phyloP scores from a whole-genome alignment of 2,888 invertebrate species.

The Leucania comma region DNA sequence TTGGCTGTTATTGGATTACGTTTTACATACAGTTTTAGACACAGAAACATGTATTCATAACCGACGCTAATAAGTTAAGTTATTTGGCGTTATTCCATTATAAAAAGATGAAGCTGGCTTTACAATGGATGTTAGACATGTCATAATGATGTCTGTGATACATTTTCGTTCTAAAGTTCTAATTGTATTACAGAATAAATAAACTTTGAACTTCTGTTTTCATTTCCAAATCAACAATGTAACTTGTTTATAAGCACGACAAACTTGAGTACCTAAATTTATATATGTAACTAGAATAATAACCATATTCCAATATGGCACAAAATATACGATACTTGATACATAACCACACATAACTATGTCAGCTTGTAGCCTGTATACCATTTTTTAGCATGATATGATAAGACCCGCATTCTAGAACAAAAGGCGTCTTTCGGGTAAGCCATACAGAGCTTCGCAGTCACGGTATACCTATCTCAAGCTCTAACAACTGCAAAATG shows the following conservation, averaged over 20 bases:
- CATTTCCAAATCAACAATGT: conserved; percentile 21
- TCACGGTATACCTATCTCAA: not conserved
- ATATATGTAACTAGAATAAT: conserved; percentile 3
- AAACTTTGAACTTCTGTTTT: conserved; percentile 7
- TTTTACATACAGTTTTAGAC: conserved; percentile 20
- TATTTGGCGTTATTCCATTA: not conserved
- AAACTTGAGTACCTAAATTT: conserved; percentile 9
- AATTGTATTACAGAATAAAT: conserved; percentile 17
- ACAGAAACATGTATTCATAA: not conserved
- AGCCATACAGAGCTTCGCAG: not conserved
- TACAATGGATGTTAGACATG: not conserved
- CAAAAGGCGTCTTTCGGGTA: conserved; percentile 10
- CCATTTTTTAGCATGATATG: conserved; percentile 16
- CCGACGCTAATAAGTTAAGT: not conserved
- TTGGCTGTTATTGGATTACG: conserved; percentile 34
- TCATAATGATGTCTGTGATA: no score
- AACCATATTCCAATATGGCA: not conserved
- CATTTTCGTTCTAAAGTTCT: not conserved
- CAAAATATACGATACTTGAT: not conserved
- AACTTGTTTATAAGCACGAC: conserved; percentile 1
- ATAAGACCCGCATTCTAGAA: conserved; percentile 35
- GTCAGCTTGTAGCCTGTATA: not conserved
- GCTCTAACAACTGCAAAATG: not conserved
- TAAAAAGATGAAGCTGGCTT: not conserved
- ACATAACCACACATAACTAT: not conserved